These are phyloP conservation scores for Barypeithes pellucidus DNA, from an alignment of 2,888 invertebrate species.

Conservation along the genomic window DNA sequence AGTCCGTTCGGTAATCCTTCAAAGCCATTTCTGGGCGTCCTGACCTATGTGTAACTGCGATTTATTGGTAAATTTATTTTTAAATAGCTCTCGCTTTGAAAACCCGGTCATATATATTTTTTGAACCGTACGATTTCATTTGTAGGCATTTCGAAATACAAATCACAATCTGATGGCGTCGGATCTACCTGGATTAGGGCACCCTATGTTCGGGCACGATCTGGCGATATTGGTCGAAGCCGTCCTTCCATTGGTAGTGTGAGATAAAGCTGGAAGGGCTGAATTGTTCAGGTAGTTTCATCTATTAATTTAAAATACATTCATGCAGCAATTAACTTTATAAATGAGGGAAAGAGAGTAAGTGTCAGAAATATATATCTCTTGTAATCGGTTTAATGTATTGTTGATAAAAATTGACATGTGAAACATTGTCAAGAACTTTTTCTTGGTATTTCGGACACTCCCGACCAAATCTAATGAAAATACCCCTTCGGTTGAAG, in stretches of 20 bases:
- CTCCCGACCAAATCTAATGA: too few species aligned
- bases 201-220: conserved; percentile 58
- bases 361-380: too few species aligned
- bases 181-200: conserved; percentile 67
- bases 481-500: too few species aligned
- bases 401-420: too few species aligned
- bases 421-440: too few species aligned
- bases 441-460: too few species aligned
- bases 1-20: conserved; percentile 31
- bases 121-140: conserved; percentile 59
- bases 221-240: conserved; percentile 50
- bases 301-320: conserved; percentile 10
- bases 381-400: too few species aligned
- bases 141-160: conserved; percentile 66
- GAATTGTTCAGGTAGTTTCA: not conserved
- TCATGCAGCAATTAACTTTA: not conserved
- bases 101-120: conserved; percentile 46
- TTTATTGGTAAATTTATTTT: conserved; percentile 48
- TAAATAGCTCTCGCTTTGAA: conserved; percentile 38
- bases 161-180: conserved; percentile 67
- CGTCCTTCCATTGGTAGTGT: conserved; percentile 18
- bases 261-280: conserved; percentile 16
- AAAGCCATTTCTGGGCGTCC: conserved; percentile 34
- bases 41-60: conserved; percentile 46
- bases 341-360: too few species aligned